phyloP scores from a whole-genome alignment of 30 jellyfish, hydroid and myxozoan genomes.

The Turritopsis rubra region DNA sequence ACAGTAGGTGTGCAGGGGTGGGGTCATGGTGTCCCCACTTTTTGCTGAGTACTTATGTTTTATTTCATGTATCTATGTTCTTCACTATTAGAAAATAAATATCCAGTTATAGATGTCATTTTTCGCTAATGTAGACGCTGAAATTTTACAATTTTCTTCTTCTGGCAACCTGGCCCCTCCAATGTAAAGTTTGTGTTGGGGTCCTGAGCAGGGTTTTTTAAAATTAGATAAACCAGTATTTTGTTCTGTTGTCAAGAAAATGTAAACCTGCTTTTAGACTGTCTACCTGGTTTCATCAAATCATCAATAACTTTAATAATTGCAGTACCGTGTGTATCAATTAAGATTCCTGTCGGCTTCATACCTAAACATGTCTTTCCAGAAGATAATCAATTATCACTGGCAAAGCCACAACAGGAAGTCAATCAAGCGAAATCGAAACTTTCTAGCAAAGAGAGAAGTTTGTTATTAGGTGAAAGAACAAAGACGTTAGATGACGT shows the following conservation, averaged over 20 bases:
- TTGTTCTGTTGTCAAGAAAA: neutral
- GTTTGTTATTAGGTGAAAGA: slow-evolving; percentile 60
- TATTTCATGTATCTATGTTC: too few relatives aligned
- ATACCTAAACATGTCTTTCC: slow-evolving; percentile 38
- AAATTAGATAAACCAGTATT: too few relatives aligned
- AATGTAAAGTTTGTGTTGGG: too few relatives aligned
- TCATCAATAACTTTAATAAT: slow-evolving; percentile 39
- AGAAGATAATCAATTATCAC: neutral
- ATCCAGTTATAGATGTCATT: too few relatives aligned
- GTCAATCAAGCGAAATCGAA: slow-evolving; percentile 14
- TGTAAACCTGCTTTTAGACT: slow-evolving; percentile 28
- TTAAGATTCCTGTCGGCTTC: slow-evolving; percentile 50
- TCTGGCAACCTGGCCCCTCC: too few relatives aligned
- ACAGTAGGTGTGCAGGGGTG: too few relatives aligned
- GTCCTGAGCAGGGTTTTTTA: neutral
- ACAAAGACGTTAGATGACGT: slow-evolving; percentile 1
- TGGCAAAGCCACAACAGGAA: neutral
- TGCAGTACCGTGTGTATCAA: slow-evolving; percentile 29
- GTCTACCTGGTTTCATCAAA: slow-evolving; percentile 58
- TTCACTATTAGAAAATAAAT: too few relatives aligned
- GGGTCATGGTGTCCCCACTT: too few relatives aligned
- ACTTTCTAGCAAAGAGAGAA: slow-evolving; percentile 51
- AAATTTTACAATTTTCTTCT: too few relatives aligned
- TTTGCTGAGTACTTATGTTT: too few relatives aligned
- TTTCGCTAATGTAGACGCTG: too few relatives aligned